These are phyloP conservation scores for Mobula hypostoma DNA, from an alignment of 2,113 vertebrate species.

Conservation along the genomic window DNA sequence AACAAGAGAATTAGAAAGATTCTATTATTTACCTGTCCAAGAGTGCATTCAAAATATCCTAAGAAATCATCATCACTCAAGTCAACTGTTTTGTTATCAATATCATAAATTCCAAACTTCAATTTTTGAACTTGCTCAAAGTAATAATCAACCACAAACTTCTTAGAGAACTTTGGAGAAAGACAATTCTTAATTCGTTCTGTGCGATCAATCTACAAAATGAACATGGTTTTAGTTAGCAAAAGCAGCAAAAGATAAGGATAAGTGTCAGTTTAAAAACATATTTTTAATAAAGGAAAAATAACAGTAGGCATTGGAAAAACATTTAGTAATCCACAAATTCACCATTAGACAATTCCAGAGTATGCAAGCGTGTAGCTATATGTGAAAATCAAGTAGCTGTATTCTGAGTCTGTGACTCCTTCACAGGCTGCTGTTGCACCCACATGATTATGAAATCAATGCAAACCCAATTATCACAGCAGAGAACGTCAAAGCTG, in stretches of 20 bases:
- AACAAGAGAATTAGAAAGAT: background rate
- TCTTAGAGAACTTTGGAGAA: slow-evolving; percentile 81
- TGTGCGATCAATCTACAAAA: slow-evolving; percentile 75
- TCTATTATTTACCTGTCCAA: slow-evolving; percentile 75
- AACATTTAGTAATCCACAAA: background rate
- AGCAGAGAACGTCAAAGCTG: too few species aligned
- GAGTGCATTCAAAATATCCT: slow-evolving; percentile 80
- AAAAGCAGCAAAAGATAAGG: background rate
- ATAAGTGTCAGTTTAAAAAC: background rate
- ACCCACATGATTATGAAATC: too few species aligned
- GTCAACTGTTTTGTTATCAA: slow-evolving; percentile 81
- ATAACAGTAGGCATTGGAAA: background rate
- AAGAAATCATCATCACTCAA: slow-evolving; percentile 85
- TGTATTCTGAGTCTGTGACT: too few species aligned
- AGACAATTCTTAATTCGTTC: slow-evolving; percentile 86
- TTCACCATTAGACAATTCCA: background rate
- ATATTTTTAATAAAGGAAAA: slow-evolving; percentile 6
- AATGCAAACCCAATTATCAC: too few species aligned
- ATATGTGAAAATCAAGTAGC: too few species aligned
- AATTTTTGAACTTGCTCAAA: slow-evolving; percentile 90
- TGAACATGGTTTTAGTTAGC: background rate
- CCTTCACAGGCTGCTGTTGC: too few species aligned
- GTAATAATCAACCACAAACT: slow-evolving; percentile 83
- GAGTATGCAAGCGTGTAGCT: too few species aligned
- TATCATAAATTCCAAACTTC: slow-evolving; percentile 83